phyloP scores from a whole-genome alignment of 2,888 invertebrate species.

The Machimus atricapillus region DNA sequence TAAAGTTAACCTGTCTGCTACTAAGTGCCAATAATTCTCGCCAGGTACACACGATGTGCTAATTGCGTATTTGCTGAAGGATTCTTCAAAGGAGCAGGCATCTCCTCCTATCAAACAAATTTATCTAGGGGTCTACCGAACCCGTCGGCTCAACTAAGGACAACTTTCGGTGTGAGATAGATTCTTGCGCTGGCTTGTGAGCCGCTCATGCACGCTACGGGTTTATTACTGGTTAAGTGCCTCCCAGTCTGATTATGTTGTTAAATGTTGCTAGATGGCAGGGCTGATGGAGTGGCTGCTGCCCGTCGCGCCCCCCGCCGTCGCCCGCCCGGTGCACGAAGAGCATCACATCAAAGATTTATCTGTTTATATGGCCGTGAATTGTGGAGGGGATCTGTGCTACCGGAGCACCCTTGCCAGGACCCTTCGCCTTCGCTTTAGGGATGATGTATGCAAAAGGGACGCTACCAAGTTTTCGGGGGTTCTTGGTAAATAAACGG shows the following conservation, averaged over 20 bases:
- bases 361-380: slow-evolving; percentile 35
- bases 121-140: slow-evolving; percentile 34
- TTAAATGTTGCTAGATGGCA: slow-evolving; percentile 4
- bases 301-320: no score
- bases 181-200: slow-evolving; percentile 8
- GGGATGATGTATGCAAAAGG: slow-evolving; percentile 4
- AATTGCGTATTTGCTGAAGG: slow-evolving; percentile 46
- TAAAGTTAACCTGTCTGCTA: slow-evolving; percentile 45
- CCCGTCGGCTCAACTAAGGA: slow-evolving; percentile 16
- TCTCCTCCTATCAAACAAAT: slow-evolving; percentile 41
- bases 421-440: not conserved
- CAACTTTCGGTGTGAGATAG: slow-evolving; percentile 18
- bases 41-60: slow-evolving; percentile 46
- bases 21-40: slow-evolving; percentile 47
- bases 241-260: slow-evolving; percentile 24
- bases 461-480: slow-evolving; percentile 23
- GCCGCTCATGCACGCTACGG: slow-evolving; percentile 33
- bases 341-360: slow-evolving; percentile 42
- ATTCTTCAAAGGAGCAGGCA: slow-evolving; percentile 41
- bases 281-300: not conserved
- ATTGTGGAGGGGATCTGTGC: not conserved
- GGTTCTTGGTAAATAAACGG: slow-evolving; percentile 39
- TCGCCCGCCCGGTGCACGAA: not conserved
- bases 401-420: not conserved
- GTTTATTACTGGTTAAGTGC: slow-evolving; percentile 44